Evolutionary conservation across 2,797 vertebrate genomes (phyloP), one percentile per base, ranked within the genome.

Genomic region (Enteromius treurensis): DNA sequence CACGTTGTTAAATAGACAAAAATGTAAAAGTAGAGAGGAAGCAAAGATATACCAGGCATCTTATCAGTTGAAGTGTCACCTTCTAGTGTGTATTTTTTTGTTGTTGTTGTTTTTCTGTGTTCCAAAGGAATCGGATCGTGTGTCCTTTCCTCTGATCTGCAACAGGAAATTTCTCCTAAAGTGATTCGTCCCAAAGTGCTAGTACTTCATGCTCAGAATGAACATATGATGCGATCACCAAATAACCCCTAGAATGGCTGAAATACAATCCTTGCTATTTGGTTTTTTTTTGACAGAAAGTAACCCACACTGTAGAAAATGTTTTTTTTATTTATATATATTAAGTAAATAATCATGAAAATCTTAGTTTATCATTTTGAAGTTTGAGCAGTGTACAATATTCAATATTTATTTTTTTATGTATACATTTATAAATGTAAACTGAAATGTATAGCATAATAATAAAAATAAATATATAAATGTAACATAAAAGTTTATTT

Each of bases 11-110:
- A 62, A 62, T n/a, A 29, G 29, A 80, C 34, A 29, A n/a, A 49
- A 45, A 29, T 3, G 11, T 6, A 19, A 8, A 80, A 77, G 37
- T 62, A 77, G 76, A 86, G 79, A 68, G 70, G 37, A 76, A 64
- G 34, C 21, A 42, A 51, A 58, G 13, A 45, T 17, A 14, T 70
- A 60, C 15, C 29, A 60, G 45, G 77, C 47, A 82, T 82, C 42
- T 77, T 85, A 80, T 77, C 70, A 60, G n/a, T 64, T n/a, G 26
- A 79, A 77, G 65, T 80, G 77, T 77, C 82, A 84, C 17, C 67
- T 73, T 77, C 70, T 81, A 71, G 8, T 68, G 67, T 15, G 9
- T 42, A 42, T 4, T n/a, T n/a, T 55, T n/a, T 23, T 23, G 10
- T 45, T 68, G 19, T 32, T 58, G 49, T 62, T 47, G 6, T 26